These are phyloP conservation scores for Coptotermes formosanus DNA, from an alignment of 1,140 invertebrate species.

Conservation along the genomic window DNA sequence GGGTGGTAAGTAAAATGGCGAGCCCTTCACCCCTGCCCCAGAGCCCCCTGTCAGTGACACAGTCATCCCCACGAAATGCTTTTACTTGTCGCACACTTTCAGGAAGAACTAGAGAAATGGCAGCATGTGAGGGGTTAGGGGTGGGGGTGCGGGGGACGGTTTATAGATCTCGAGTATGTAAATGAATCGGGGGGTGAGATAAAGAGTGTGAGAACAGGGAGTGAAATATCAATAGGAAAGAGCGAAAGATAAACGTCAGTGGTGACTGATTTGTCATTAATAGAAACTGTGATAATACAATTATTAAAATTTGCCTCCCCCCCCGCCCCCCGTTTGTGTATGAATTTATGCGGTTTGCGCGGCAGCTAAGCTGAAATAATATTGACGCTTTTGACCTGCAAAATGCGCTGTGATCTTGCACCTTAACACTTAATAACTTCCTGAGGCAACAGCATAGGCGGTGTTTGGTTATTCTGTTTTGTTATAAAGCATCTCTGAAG, in stretches of 20 bases:
- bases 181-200: not conserved
- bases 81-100: conserved; percentile 18
- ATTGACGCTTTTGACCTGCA: not conserved
- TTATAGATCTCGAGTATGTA: not conserved
- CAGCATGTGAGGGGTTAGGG: not conserved
- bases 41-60: not conserved
- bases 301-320: not conserved
- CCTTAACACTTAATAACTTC: too few relatives aligned
- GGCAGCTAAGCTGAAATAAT: not conserved
- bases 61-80: not conserved
- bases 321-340: not conserved
- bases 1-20: not conserved
- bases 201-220: not conserved
- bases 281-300: conserved; percentile 15
- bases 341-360: not conserved
- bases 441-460: too few relatives aligned
- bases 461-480: too few relatives aligned
- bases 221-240: not conserved
- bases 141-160: not conserved
- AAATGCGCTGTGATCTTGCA: too few relatives aligned
- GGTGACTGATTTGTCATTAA: conserved; percentile 9
- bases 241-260: not conserved
- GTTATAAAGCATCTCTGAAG: too few relatives aligned
- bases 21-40: not conserved
- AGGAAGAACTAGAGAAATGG: not conserved